phyloP scores from a whole-genome alignment of 2,797 vertebrate species.

The Garrulus glandarius region DNA sequence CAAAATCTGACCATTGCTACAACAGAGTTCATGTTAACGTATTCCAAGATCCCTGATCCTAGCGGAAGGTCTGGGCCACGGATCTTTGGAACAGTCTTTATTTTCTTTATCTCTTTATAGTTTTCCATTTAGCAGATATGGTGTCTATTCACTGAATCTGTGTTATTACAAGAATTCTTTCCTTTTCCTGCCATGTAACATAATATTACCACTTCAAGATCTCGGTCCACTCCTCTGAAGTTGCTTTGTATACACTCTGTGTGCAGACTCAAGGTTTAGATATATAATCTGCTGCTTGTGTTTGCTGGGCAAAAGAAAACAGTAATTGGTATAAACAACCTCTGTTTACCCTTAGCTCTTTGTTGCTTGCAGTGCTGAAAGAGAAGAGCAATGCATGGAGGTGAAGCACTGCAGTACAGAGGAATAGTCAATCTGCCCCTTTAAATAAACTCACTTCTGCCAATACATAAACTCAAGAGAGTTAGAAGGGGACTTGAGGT shows the following conservation, averaged over 20 bases:
- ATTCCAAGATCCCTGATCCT: background rate
- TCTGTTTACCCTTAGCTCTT: background rate
- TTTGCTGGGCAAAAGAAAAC: background rate
- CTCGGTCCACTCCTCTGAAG: background rate
- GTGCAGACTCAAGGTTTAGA: background rate
- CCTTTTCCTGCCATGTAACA: background rate
- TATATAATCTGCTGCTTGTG: background rate
- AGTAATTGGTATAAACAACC: background rate
- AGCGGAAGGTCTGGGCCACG: background rate
- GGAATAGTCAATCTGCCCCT: background rate
- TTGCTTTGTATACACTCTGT: background rate
- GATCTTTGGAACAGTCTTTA: background rate
- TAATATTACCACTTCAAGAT: background rate
- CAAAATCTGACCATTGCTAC: background rate
- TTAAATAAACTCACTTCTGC: slow-evolving; percentile 15
- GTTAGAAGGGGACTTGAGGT: background rate
- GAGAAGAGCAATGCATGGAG: background rate
- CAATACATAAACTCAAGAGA: background rate
- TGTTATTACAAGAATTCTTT: background rate
- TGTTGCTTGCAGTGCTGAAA: background rate
- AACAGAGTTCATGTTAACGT: background rate
- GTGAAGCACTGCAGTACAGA: background rate
- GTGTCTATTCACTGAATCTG: background rate
- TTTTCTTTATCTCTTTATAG: background rate
- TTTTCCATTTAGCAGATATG: background rate